These are phyloP conservation scores for Rhinolophus sinicus DNA, from an alignment of 2,113 vertebrate genomes.

Conservation along the genomic window DNA sequence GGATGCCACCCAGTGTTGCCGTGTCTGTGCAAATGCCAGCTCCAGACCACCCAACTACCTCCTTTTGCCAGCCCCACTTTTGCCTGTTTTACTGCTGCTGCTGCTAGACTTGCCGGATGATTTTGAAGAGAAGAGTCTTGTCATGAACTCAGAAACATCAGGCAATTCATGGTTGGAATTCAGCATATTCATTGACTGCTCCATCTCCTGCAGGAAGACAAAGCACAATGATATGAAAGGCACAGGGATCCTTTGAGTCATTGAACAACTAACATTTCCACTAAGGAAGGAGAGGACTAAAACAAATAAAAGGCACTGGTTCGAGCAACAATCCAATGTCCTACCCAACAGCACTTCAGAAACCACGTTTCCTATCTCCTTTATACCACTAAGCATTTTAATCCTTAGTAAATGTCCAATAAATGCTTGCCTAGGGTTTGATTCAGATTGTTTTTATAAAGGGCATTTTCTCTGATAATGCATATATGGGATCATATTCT, in stretches of 20 bases:
- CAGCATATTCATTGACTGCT: conserved; percentile 99
- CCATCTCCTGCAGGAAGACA: conserved; percentile 93
- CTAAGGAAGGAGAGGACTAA: not conserved
- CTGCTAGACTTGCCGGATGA: conserved; percentile 93
- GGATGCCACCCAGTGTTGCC: conserved; percentile 73
- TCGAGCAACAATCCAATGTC: not conserved
- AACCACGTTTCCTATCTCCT: not conserved
- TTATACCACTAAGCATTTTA: not conserved
- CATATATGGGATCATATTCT: not conserved
- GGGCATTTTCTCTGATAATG: not conserved
- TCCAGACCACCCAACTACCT: conserved; percentile 90
- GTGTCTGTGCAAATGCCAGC: conserved; percentile 79
- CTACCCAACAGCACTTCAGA: not conserved
- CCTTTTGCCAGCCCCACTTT: conserved; percentile 93
- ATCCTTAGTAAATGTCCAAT: not conserved
- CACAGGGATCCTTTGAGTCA: not conserved
- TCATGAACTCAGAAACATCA: conserved; percentile 99
- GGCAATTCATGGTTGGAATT: conserved; percentile 99
- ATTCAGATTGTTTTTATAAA: conserved; percentile 16
- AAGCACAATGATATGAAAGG: not conserved
- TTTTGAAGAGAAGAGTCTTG: conserved; percentile 98
- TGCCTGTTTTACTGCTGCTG: conserved; percentile 92
- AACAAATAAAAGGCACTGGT: not conserved
- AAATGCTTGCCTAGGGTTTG: not conserved
- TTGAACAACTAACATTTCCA: not conserved